Base-by-base conservation (phyloP, 2,797 vertebrate genomes). In the Pipistrellus pipistrellus region DNA sequence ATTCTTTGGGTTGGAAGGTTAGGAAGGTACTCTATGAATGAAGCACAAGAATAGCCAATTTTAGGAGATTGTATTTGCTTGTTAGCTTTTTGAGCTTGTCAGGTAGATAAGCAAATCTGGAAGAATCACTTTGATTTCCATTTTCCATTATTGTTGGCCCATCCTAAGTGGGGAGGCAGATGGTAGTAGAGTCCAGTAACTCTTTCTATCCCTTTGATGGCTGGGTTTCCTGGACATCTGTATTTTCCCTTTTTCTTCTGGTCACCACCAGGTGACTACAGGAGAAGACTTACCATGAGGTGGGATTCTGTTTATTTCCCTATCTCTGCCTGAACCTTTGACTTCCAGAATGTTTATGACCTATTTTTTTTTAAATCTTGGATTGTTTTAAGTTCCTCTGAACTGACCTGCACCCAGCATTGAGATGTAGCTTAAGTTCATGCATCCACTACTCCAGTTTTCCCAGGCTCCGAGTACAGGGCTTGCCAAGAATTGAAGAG, bases 11-110 rank as follows among this genome's bases (percentile, higher is more conserved):
- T 88, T 95, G 25, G 72, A 92, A 95, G 73, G 51, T 88, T 38
- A 83, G 53, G 30, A 78, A 73, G 35, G 11, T 85, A 76, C 68
- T 80, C 75, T 83, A 18, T 81, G 46, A 46, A n/a, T 84, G 53
- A 85, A 90, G 30, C 17, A 68, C 62, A 92, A 90, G 51, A 68
- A 55, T 66, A 38, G n/a, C 55, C 27, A 85, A 41, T 35, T 92
- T 90, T n/a, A 59, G 25, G 32, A 88, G 88, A 55, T 92, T 38
- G 15, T 72, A 41, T 73, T 62, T 95, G 32, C n/a, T 85, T 90
- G 30, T 68, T 96, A 82, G 82, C 41, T 71, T 77, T 59, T 95
- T 93, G 44, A 95, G n/a, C 75, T 95, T 91, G 73, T 93, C 53
- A 90, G 51, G 32, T 75, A 90, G 48, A 64, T 94, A 51, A 82